Percentiles rank a stretch among this genome's conserved stretches.
Conservation (phyloP, 2,797 vertebrate species). For the Spinus olivaceus region DNA sequence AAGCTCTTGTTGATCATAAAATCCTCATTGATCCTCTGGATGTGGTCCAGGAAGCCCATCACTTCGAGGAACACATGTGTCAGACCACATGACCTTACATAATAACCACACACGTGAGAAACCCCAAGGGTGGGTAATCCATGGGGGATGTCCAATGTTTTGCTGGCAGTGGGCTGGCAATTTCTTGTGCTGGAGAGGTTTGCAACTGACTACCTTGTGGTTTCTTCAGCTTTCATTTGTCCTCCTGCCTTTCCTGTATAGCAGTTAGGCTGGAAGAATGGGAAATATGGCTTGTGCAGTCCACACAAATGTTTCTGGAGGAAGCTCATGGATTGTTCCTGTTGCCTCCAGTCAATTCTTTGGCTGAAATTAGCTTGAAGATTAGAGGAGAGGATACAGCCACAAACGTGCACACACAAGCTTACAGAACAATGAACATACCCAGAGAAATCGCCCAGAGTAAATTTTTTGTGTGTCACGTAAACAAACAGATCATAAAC, state of each 20-base stretch:
- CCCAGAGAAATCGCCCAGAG: background rate
- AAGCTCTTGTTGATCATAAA: background rate
- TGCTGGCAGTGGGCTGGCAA: background rate
- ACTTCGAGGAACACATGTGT: conserved; percentile 16
- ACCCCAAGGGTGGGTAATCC: background rate
- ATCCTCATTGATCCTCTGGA: background rate
- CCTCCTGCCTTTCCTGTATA: background rate
- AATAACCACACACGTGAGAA: background rate
- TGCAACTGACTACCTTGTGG: background rate
- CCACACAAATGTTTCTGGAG: background rate
- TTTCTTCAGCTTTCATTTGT: background rate
- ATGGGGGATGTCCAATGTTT: background rate
- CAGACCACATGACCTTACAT: background rate
- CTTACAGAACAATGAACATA: background rate
- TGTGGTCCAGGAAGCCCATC: conserved; percentile 6
- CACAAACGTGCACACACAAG: background rate
- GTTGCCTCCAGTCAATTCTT: conserved; percentile 42
- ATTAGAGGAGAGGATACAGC: conserved; percentile 19
- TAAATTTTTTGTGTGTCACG: background rate
- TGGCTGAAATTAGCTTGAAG: conserved; percentile 15
- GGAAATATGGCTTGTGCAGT: background rate
- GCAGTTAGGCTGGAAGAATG: background rate
- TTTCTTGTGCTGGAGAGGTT: background rate
- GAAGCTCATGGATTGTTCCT: background rate
- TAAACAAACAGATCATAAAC: conserved; percentile 21